Evolutionary conservation across 2,888 invertebrate genomes (phyloP).

Genomic region (Chloroclysta siterata): DNA sequence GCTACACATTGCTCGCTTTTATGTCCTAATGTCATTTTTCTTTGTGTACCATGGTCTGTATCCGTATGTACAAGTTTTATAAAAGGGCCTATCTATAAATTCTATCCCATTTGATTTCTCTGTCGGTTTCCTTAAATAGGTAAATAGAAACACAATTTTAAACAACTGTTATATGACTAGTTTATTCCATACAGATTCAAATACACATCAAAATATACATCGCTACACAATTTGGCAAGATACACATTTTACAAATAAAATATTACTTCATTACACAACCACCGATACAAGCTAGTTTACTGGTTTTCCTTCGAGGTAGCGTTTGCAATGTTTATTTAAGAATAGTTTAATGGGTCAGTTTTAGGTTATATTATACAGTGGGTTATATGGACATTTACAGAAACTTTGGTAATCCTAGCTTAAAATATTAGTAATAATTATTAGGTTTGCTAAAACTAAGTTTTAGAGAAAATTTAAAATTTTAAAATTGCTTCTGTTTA

Average conservation of each 20-base stretch:
- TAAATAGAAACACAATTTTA: neutral
- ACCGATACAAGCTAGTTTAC: conserved; percentile 42
- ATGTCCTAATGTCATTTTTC: too few relatives aligned
- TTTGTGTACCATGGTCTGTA: too few relatives aligned
- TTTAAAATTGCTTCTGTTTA: conserved; percentile 40
- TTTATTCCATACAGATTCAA: conserved; percentile 74
- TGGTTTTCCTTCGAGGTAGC: conserved; percentile 48
- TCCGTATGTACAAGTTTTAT: too few relatives aligned
- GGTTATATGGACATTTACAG: neutral
- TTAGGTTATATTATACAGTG: conserved; percentile 6
- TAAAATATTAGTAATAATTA: conserved; percentile 8
- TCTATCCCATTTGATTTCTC: too few relatives aligned
- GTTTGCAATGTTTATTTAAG: conserved; percentile 9
- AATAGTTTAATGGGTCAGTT: conserved; percentile 14
- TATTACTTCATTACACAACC: conserved; percentile 53
- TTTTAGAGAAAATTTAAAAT: conserved; percentile 32
- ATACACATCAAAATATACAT: conserved; percentile 67
- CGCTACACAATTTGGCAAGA: conserved; percentile 71
- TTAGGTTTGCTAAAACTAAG: conserved; percentile 26
- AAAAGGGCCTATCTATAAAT: too few relatives aligned
- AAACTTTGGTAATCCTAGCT: conserved; percentile 31
- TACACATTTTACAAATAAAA: conserved; percentile 52
- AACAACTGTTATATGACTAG: conserved; percentile 65
- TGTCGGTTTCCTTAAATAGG: too few relatives aligned
- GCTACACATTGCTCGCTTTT: too few relatives aligned